Conservation (phyloP, 2,888 invertebrate genomes). For the Osmoderma eremita region DNA sequence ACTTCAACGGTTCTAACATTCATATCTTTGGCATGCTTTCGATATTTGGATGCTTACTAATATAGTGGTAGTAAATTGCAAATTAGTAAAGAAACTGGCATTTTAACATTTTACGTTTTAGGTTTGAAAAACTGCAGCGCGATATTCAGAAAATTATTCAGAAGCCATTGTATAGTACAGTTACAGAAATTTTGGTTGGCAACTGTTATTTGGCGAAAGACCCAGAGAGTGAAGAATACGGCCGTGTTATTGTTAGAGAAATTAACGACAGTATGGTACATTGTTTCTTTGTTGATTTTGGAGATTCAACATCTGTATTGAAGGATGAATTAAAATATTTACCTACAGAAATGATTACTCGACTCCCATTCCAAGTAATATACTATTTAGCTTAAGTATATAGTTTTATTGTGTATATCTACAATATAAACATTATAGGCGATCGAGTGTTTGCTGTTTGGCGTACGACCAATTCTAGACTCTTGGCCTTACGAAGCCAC, state of each 20-base stretch:
- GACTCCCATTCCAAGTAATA: constrained; percentile 67
- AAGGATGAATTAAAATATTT: constrained; percentile 64
- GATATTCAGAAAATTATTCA: constrained; percentile 60
- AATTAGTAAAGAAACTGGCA: no score
- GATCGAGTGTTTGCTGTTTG: constrained; percentile 71
- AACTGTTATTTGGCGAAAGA: constrained; percentile 67
- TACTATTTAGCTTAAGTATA: not conserved
- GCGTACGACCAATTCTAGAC: constrained; percentile 64
- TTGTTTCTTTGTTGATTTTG: constrained; percentile 73
- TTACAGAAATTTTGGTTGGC: constrained; percentile 58
- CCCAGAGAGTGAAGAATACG: constrained; percentile 62
- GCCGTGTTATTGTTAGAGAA: constrained; percentile 65
- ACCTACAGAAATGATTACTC: constrained; percentile 64
- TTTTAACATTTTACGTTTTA: no score
- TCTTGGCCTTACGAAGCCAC: constrained; percentile 67
- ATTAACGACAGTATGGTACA: constrained; percentile 61
- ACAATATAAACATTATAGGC: constrained; percentile 61
- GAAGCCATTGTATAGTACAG: constrained; percentile 47
- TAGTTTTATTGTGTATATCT: not conserved
- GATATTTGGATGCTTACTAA: not conserved
- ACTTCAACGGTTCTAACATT: not conserved
- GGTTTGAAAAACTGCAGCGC: constrained; percentile 59
- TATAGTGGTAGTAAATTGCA: not conserved
- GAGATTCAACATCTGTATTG: constrained; percentile 66
- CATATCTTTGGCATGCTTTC: not conserved